These are phyloP conservation scores for Muscina levida DNA, from an alignment of 2,888 invertebrate species.

Conservation along the genomic window DNA sequence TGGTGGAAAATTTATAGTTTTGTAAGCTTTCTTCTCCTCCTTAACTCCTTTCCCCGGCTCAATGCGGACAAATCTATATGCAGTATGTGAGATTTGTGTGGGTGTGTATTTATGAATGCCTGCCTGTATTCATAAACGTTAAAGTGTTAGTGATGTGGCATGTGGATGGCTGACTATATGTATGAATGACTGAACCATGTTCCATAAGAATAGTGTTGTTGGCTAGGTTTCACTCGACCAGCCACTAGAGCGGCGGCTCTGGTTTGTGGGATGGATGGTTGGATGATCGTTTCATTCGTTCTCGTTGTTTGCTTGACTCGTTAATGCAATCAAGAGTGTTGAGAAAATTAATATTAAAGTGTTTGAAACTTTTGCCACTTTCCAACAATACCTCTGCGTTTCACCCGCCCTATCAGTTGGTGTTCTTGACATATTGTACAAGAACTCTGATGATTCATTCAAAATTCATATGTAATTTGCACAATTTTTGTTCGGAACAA, in stretches of 20 bases:
- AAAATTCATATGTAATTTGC: constrained; percentile 38
- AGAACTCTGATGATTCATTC: constrained; percentile 13
- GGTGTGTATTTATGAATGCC: too few relatives aligned
- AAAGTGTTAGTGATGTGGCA: background rate
- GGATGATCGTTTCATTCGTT: background rate
- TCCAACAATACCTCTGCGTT: background rate
- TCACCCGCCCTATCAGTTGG: background rate
- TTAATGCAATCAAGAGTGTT: constrained; percentile 38
- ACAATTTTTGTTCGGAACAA: constrained; percentile 6
- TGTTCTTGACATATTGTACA: background rate
- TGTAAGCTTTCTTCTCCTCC: too few relatives aligned
- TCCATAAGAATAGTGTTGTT: background rate
- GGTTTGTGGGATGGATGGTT: background rate
- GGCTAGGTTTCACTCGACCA: background rate
- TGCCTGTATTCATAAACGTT: too few relatives aligned
- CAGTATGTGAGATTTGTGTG: too few relatives aligned
- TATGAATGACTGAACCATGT: background rate
- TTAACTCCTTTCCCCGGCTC: too few relatives aligned
- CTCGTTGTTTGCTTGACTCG: constrained; percentile 9
- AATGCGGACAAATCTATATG: too few relatives aligned
- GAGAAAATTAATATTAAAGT: constrained; percentile 57
- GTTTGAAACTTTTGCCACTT: constrained; percentile 48
- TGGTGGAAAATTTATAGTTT: too few relatives aligned
- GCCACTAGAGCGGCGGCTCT: background rate
- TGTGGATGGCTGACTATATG: background rate